phyloP scores from a whole-genome alignment of 2,797 vertebrate species.

The Sebastes minor region DNA sequence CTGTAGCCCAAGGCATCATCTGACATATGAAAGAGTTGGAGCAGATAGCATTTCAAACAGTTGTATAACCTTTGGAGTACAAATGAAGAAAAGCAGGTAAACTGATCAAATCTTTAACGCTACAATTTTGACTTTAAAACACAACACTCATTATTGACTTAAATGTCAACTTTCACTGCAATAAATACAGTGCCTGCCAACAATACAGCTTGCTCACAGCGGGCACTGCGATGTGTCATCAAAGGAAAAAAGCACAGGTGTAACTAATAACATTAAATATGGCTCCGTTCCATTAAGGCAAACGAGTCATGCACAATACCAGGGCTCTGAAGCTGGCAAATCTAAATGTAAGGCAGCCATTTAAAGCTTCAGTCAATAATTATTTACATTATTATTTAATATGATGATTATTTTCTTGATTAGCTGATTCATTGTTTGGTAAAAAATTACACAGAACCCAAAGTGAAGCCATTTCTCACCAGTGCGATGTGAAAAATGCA shows the following conservation, averaged over 20 bases:
- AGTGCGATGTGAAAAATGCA: too few species aligned
- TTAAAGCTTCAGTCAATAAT: not conserved
- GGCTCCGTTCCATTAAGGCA: not conserved
- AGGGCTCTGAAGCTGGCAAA: not conserved
- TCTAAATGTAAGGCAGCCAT: not conserved
- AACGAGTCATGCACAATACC: not conserved
- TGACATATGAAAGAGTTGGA: conserved; percentile 59
- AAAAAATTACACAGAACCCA: not conserved
- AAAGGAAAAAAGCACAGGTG: not conserved
- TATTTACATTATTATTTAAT: not conserved
- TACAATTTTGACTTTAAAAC: not conserved
- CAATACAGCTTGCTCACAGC: not conserved
- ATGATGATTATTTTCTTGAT: not conserved
- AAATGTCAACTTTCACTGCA: conserved; percentile 10
- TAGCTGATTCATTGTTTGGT: not conserved
- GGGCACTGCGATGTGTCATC: not conserved
- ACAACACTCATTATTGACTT: conserved; percentile 1
- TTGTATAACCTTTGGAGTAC: conserved; percentile 40
- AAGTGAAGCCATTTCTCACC: too few species aligned
- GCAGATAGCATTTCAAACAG: conserved; percentile 35
- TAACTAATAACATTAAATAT: conserved; percentile 3
- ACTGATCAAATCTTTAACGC: conserved; percentile 9
- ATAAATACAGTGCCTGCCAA: not conserved
- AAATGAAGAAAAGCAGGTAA: conserved; percentile 32
- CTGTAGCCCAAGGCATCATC: conserved; percentile 53